Base-by-base conservation (phyloP, 2,888 invertebrate species). In the Pandemis heparana region DNA sequence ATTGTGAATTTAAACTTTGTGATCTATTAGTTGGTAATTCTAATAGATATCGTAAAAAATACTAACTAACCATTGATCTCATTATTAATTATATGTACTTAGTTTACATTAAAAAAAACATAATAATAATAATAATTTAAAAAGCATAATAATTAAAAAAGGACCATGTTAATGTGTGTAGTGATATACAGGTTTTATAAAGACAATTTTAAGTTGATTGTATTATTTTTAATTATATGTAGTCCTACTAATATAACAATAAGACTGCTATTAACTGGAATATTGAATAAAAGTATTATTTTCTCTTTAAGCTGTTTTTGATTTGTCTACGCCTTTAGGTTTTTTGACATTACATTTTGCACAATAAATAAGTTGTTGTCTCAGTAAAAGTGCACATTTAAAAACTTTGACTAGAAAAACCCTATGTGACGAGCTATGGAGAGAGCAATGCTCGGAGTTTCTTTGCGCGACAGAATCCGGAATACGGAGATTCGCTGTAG, bases 281-380 rank as follows among this genome's bases (percentile, higher is more conserved):
- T 81, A 83, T 81, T 85, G 72, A 90, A 92, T 92, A 90, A 93
- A 92, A 87, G 80, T 89, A 86, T 92, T 89, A 85, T 89, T 87
- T 87, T 82, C 82, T 79, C 79, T 83, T 81, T 62, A 80, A 79
- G 84, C 83, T 88, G 43, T 87, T 82, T 92, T 91, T 89, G 83
- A 86, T 89, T 91, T 88, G 81, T 72, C 75, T 70, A 56, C 80
- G 76, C 80, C 77, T 82, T 80, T 63, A 79, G 84, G 83, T 84
- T 77, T 85, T 46, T 39, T n/a, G 9, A 23, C 56, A 56, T 56
- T 18, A 56, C 56, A 56, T 56, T 56, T 23, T 9, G 23, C 9
- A 12, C 23, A 56, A 3, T 12, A n/a, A n/a, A n/a, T 43, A 43
- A 43, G 46, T 14, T 10, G 4, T 46, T 14, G 10, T 16, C 0